Evolutionary conservation across 2,113 vertebrate genomes (phyloP).

Genomic region (Cebidichthys violaceus): DNA sequence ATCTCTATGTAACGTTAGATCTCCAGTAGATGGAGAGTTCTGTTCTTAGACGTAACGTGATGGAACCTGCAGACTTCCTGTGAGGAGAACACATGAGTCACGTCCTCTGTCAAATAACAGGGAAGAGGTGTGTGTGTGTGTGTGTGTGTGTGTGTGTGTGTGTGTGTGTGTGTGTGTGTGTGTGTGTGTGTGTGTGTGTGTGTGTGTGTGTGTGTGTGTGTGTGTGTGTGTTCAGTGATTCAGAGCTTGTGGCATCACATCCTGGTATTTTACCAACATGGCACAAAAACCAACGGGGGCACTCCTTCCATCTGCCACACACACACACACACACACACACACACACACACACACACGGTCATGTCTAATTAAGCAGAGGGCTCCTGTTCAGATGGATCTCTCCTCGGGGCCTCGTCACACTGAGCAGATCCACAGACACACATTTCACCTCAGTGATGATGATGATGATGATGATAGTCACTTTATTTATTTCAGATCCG

Average conservation of each 20-base stretch:
- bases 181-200: constrained; percentile 1
- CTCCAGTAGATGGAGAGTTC: background rate
- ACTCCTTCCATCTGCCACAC: constrained; percentile 49
- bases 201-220: background rate
- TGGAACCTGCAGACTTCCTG: constrained; percentile 54
- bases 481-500: too few relatives aligned
- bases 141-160: constrained; percentile 3
- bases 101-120: constrained; percentile 27
- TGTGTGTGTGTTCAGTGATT: background rate
- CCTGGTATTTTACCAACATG: constrained; percentile 45
- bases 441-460: too few relatives aligned
- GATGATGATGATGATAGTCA: too few relatives aligned
- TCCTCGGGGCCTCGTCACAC: constrained; percentile 36
- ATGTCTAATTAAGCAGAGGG: constrained; percentile 53
- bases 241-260: constrained; percentile 37
- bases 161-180: background rate
- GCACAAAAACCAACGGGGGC: constrained; percentile 31
- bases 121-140: background rate
- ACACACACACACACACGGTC: constrained; percentile 6
- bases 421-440: too few relatives aligned
- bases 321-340: constrained; percentile 3
- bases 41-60: constrained; percentile 14
- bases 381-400: constrained; percentile 27
- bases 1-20: too few relatives aligned
- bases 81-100: constrained; percentile 48